Evolutionary conservation across 1,140 invertebrate species (phyloP).

Genomic region (Neuroterus valhalla): DNA sequence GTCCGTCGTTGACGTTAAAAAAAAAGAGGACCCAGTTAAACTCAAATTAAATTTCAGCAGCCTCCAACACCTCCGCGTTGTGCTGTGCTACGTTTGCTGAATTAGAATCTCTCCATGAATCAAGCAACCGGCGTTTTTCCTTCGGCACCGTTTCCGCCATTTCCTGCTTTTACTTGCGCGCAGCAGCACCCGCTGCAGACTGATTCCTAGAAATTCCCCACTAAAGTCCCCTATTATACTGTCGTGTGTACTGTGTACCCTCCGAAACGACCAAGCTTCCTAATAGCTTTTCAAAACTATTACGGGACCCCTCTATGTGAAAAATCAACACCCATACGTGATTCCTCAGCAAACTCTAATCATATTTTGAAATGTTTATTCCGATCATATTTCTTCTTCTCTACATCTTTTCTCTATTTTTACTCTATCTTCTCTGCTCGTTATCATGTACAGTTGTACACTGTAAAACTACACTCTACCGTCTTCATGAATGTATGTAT

Average conservation of each 20-base stretch:
- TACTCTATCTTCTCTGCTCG: background rate
- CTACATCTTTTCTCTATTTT: background rate
- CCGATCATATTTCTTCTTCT: slow-evolving; percentile 1
- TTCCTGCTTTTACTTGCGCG: slow-evolving; percentile 29
- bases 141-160: slow-evolving; percentile 18
- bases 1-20: slow-evolving; percentile 25
- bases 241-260: slow-evolving; percentile 21
- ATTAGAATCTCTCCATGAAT: slow-evolving; percentile 19
- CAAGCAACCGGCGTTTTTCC: slow-evolving; percentile 20
- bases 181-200: background rate
- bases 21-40: slow-evolving; percentile 26
- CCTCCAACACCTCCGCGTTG: background rate
- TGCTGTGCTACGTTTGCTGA: slow-evolving; percentile 15
- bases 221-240: slow-evolving; percentile 18
- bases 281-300: slow-evolving; percentile 25
- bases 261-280: background rate
- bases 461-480: no score
- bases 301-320: background rate
- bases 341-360: background rate
- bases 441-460: background rate
- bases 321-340: slow-evolving; percentile 1
- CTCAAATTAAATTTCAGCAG: slow-evolving; percentile 19
- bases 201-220: slow-evolving; percentile 1
- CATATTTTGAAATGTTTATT: slow-evolving; percentile 13
- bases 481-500: background rate